A percentile compares a stretch with the other conserved stretches of the same genome.
These are phyloP conservation scores for Rhizoglyphus robini DNA, from an alignment of 1,140 invertebrate genomes.

Conservation along the genomic window DNA sequence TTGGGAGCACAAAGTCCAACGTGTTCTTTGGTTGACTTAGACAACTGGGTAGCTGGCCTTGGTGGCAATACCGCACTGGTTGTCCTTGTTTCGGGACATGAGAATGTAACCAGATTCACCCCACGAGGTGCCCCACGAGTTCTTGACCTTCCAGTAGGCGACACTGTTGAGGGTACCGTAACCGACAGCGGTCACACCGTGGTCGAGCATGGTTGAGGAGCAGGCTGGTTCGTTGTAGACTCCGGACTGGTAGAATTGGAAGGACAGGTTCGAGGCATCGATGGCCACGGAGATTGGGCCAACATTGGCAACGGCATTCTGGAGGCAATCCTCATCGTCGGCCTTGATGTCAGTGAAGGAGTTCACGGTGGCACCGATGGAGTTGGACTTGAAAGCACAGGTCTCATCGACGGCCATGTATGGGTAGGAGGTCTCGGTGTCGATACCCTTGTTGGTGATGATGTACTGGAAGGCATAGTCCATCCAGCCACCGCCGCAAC, in stretches of 20 bases:
- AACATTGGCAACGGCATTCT: constrained; percentile 39
- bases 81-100: constrained; percentile 38
- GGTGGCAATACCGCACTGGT: constrained; percentile 75
- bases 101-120: constrained; percentile 32
- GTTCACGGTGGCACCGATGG: constrained; percentile 33
- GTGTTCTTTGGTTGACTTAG: too few relatives aligned
- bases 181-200: constrained; percentile 72
- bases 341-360: constrained; percentile 21
- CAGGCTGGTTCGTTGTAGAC: constrained; percentile 56
- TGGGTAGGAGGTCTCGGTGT: constrained; percentile 39
- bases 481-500: constrained; percentile 88
- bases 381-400: constrained; percentile 49
- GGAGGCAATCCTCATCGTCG: constrained; percentile 33
- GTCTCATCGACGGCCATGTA: constrained; percentile 36
- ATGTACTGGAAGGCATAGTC: constrained; percentile 58
- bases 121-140: constrained; percentile 39
- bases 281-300: constrained; percentile 45
- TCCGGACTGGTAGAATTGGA: constrained; percentile 56
- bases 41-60: constrained; percentile 54
- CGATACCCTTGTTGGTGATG: constrained; percentile 37
- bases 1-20: too few relatives aligned
- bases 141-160: constrained; percentile 59
- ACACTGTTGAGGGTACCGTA: constrained; percentile 46
- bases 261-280: constrained; percentile 36
- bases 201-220: constrained; percentile 50